Evolutionary conservation across 1,140 invertebrate genomes (phyloP).

Genomic region (Dermatophagoides farinae): DNA sequence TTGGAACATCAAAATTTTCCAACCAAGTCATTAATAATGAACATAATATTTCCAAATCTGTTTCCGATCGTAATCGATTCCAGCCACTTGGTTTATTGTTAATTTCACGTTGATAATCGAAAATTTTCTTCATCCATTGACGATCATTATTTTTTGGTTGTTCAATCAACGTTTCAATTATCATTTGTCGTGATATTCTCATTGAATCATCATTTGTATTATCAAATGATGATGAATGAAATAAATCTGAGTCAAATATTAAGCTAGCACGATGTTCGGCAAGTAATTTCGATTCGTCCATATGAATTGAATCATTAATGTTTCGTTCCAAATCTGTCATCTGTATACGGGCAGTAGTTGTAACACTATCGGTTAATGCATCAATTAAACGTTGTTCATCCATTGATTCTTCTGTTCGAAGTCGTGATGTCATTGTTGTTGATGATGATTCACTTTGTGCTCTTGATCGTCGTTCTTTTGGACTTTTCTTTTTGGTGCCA

Average conservation of each 20-base stretch:
- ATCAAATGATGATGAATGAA: background rate
- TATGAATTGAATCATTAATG: background rate
- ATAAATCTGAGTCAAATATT: background rate
- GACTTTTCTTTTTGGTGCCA: background rate
- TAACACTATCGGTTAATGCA: background rate
- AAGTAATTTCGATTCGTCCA: no score
- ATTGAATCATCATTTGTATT: background rate
- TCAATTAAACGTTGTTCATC: background rate
- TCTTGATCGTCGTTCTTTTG: background rate
- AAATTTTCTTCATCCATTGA: background rate
- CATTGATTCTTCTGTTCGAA: background rate
- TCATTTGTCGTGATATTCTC: background rate
- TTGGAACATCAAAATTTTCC: conserved; percentile 29
- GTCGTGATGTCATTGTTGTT: background rate
- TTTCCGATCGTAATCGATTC: conserved; percentile 15
- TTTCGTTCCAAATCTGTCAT: background rate
- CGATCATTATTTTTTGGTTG: background rate
- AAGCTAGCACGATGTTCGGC: no score
- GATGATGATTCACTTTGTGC: background rate
- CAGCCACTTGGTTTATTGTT: conserved; percentile 14
- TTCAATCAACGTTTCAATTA: background rate
- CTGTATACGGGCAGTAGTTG: background rate
- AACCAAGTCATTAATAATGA: conserved; percentile 18
- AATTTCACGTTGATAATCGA: conserved; percentile 16
- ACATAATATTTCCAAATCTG: conserved; percentile 10